These are phyloP conservation scores for Ursus arctos DNA, from an alignment of 2,113 vertebrate genomes.

Conservation along the genomic window DNA sequence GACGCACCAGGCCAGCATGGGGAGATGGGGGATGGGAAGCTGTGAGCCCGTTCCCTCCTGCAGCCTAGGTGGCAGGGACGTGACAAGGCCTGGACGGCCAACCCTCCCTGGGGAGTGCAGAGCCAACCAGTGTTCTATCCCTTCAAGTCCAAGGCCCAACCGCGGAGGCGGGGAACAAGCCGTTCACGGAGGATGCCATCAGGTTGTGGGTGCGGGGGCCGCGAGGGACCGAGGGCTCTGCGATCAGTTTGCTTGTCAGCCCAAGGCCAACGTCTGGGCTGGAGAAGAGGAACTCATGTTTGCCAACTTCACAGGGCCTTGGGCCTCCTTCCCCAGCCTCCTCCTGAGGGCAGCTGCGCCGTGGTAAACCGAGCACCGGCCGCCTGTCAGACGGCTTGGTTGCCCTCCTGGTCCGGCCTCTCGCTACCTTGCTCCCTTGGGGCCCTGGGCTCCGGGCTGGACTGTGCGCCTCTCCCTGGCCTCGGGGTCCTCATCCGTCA, in stretches of 20 bases:
- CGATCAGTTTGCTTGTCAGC: not conserved
- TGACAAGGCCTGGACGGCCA: not conserved
- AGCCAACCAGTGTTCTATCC: not conserved
- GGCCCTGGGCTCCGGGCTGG: not conserved
- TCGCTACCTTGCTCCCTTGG: not conserved
- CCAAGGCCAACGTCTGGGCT: not conserved
- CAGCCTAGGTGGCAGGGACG: not conserved
- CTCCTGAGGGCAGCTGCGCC: no score
- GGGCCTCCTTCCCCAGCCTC: not conserved
- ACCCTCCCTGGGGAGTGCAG: not conserved
- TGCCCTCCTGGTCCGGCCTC: not conserved
- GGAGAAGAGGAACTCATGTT: not conserved
- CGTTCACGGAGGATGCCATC: not conserved
- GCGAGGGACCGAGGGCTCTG: no score
- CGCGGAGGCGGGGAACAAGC: not conserved
- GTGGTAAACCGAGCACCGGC: not conserved
- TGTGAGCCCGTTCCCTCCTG: not conserved
- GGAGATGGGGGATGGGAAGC: not conserved
- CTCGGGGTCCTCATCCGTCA: not conserved
- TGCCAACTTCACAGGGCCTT: not conserved
- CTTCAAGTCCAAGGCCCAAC: not conserved
- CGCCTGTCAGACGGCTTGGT: not conserved
- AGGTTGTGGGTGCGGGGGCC: not conserved
- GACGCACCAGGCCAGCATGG: not conserved
- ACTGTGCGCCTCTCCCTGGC: not conserved